Evolutionary conservation across 2,797 vertebrate species (phyloP).

Genomic region (Acipenser transmontanus): DNA sequence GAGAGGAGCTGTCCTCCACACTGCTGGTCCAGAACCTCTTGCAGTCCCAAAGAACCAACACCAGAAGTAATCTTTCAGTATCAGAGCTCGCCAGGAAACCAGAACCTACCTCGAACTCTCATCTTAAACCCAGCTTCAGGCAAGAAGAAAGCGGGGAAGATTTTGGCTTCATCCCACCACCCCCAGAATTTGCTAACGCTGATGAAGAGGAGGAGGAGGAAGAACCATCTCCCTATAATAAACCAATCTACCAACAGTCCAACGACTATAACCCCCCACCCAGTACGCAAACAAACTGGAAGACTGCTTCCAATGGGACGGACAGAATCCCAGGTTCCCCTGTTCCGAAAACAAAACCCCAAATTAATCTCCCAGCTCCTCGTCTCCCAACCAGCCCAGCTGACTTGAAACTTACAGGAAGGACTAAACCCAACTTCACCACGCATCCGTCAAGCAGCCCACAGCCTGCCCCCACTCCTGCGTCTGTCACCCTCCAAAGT

Average conservation of each 20-base stretch:
- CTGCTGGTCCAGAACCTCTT: neutral
- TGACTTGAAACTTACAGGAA: neutral
- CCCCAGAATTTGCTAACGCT: conserved; percentile 57
- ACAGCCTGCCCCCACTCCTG: conserved; percentile 25
- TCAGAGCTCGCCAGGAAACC: conserved; percentile 17
- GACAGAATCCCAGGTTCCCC: conserved; percentile 13
- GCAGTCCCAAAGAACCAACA: conserved; percentile 4
- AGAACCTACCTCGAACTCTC: neutral
- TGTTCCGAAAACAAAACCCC: conserved; percentile 22
- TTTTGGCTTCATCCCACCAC: conserved; percentile 56
- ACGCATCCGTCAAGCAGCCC: conserved; percentile 30
- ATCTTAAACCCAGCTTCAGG: conserved; percentile 5
- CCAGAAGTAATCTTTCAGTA: conserved; percentile 13
- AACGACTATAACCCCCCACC: conserved; percentile 21
- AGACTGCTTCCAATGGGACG: neutral
- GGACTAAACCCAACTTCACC: conserved; percentile 24
- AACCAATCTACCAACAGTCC: conserved; percentile 42
- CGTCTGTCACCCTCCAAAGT: conserved; percentile 50
- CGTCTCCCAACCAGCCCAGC: conserved; percentile 25
- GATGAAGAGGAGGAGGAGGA: conserved; percentile 26
- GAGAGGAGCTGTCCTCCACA: neutral
- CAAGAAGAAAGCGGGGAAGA: conserved; percentile 26
- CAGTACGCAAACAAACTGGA: neutral
- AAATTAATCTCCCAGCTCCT: conserved; percentile 21
- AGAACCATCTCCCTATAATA: conserved; percentile 31